phyloP scores from a whole-genome alignment of 2,113 vertebrate species.

The Macquaria ambigua region DNA sequence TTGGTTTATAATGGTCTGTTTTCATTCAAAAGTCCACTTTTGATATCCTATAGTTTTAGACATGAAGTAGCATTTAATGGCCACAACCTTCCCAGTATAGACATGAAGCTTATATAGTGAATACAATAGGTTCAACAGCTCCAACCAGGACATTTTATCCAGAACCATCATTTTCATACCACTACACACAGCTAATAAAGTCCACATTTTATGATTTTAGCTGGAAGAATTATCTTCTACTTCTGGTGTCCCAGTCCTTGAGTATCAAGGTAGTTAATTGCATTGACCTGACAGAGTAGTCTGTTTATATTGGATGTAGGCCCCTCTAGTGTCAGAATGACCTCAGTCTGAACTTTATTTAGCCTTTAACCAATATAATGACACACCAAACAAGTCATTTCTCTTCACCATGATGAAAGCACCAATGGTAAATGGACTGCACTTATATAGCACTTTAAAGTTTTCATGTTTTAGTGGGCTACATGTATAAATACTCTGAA shows the following conservation, averaged over 20 bases:
- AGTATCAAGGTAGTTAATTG: neutral
- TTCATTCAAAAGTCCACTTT: neutral
- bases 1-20: neutral
- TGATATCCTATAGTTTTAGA: neutral
- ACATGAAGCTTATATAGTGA: neutral
- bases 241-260: neutral
- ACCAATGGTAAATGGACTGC: too few relatives aligned
- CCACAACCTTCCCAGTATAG: neutral
- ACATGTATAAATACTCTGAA: neutral
- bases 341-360: neutral
- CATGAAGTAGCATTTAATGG: neutral
- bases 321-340: neutral
- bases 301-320: neutral
- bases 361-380: neutral
- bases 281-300: neutral
- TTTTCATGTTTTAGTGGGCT: neutral
- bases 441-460: too few relatives aligned
- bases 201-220: neutral
- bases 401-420: too few relatives aligned
- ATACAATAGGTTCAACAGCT: neutral
- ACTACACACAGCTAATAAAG: neutral
- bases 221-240: neutral
- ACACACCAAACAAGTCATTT: neutral
- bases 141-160: neutral
- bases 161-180: neutral